A percentile compares a stretch with the other conserved stretches of the same genome.
Evolutionary conservation across 2,797 vertebrate species (phyloP).

Genomic region (Alcedo atthis): DNA sequence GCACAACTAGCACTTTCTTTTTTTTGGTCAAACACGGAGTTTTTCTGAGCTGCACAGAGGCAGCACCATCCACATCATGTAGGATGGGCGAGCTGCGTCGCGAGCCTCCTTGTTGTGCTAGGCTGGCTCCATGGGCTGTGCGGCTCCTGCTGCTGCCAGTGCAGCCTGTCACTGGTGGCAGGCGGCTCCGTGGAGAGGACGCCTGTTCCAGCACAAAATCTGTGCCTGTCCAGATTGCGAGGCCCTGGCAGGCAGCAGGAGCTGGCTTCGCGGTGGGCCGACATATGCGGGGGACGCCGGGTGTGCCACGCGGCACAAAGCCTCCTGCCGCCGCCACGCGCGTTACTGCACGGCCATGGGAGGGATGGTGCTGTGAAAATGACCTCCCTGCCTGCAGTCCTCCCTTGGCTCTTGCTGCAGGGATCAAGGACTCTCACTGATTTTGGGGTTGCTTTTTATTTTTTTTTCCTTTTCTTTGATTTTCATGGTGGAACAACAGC

Average conservation of each 20-base stretch:
- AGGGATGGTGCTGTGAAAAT: not conserved
- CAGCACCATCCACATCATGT: not conserved
- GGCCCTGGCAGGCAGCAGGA: slow-evolving; percentile 45
- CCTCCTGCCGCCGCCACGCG: not conserved
- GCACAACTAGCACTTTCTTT: not conserved
- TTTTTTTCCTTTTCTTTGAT: too few species aligned
- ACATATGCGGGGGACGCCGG: slow-evolving; percentile 6
- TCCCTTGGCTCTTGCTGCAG: fast-evolving
- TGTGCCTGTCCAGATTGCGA: slow-evolving; percentile 28
- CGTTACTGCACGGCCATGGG: fast-evolving
- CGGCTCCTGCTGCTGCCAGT: not conserved
- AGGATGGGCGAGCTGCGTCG: fast-evolving
- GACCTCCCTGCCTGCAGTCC: not conserved
- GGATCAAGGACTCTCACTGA: not conserved
- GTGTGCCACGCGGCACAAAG: not conserved
- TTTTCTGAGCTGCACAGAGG: not conserved
- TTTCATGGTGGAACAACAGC: not conserved
- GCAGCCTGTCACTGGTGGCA: not conserved
- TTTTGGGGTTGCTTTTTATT: not conserved
- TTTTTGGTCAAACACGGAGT: not conserved
- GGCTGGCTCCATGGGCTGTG: fast-evolving
- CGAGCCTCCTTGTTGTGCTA: not conserved
- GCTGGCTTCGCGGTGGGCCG: not conserved
- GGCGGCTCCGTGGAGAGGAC: not conserved
- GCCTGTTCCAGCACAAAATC: not conserved